A percentile compares a stretch with the other conserved stretches of the same genome.
Conservation (phyloP, 2,113 vertebrate genomes). For the Phyllostomus hastatus region DNA sequence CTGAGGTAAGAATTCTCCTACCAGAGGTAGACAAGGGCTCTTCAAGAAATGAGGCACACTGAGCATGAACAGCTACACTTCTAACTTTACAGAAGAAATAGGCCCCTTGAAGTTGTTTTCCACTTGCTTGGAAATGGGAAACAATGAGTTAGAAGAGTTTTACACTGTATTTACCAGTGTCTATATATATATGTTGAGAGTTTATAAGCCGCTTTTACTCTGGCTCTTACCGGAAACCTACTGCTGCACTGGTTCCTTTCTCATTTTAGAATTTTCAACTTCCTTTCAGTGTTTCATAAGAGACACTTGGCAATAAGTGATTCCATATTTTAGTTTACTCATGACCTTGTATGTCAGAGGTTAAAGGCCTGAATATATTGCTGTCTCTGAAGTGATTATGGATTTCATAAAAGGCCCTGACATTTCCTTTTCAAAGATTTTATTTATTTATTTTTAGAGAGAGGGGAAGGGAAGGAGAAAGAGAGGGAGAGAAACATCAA, state of each 20-base stretch:
- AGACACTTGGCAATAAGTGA: conserved; percentile 14
- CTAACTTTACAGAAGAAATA: background rate
- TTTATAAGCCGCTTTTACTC: background rate
- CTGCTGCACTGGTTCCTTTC: conserved; percentile 4
- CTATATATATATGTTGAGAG: background rate
- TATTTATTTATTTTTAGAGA: too few species aligned
- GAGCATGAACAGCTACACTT: background rate
- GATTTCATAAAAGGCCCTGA: conserved; percentile 20
- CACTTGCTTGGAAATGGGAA: background rate
- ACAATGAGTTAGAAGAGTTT: background rate
- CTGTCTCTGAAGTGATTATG: conserved; percentile 27
- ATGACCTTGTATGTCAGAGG: conserved; percentile 20
- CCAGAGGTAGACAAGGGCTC: background rate
- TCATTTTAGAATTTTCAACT: conserved; percentile 29
- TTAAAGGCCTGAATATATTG: conserved; percentile 23
- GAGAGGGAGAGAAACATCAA: too few species aligned
- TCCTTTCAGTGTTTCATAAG: conserved; percentile 20
- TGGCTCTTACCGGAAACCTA: background rate
- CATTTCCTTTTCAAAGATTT: background rate
- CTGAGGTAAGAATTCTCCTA: background rate
- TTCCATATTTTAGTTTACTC: conserved; percentile 35
- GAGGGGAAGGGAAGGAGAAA: too few species aligned
- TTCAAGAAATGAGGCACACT: background rate
- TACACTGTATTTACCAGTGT: background rate
- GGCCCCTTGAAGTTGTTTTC: background rate